Evolutionary conservation across 2,888 invertebrate genomes (phyloP), one percentile per base, ranked within the genome.

Genomic region (Pediacus dermestoides): DNA sequence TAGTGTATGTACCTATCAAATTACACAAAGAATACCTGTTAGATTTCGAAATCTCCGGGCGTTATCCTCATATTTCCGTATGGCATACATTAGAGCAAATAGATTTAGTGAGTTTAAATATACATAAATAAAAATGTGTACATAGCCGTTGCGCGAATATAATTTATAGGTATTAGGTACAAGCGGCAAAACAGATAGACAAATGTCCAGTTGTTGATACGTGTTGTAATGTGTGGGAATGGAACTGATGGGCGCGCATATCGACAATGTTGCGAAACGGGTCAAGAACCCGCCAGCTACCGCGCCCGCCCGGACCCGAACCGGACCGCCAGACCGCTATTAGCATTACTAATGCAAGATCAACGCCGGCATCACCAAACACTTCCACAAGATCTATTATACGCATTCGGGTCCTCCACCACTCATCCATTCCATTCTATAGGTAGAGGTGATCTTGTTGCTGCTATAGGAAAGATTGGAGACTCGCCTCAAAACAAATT

Each of bases 251-350:
- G 53, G 54, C 47, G 50, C 48, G 53, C 54, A 52, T 52, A 53
- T 54, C 49, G 52, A 57, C 55, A 55, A 55, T 25, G 54, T 56
- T 57, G 58, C 56, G 55, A 61, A 61, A 60, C 61, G 44, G 61
- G 60, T 61, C 61, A 61, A 60, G 53, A 60, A 61, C 59, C 61
- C 59, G 47, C 48, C 46, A 52, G 52, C 55, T 52, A 54, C 57
- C 47, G 46, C 48, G 38, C 48, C 50, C 47, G 48, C n/a, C n/a
- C n/a, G n/a, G 44, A 40, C 49, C 40, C 37, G n/a, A n/a, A n/a
- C 27, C 21, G 6, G 21, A n/a, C n/a, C n/a, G n/a, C n/a, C n/a
- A n/a, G 32, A 23, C 43, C 46, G 46, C 50, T 49, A 56, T 57
- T 58, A 57, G 52, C 53, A 56, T 56, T 53, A 55, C 52, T 55